phyloP scores from a whole-genome alignment of 2,113 vertebrate genomes.

The Tinamus guttatus region DNA sequence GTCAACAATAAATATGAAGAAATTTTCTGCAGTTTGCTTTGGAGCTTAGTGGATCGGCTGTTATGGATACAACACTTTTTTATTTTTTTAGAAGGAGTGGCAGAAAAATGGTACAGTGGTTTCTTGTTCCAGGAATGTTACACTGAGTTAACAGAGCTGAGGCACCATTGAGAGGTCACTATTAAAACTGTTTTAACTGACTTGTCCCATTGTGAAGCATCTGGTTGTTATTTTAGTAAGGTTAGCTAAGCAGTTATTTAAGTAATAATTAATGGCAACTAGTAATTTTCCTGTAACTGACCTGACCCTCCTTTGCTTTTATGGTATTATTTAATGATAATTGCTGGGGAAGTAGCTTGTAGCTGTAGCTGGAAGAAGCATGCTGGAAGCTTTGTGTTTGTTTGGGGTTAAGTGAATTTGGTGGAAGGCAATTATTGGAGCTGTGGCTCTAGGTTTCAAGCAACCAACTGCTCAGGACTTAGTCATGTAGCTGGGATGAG shows the following conservation, averaged over 20 bases:
- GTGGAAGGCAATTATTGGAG: background rate
- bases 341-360: background rate
- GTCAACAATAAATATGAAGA: slow-evolving; percentile 71
- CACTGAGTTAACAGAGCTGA: background rate
- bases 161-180: background rate
- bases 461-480: background rate
- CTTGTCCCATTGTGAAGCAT: background rate
- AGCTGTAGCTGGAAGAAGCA: background rate
- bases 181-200: background rate
- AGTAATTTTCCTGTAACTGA: background rate
- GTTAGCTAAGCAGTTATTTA: background rate
- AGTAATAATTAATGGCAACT: slow-evolving; percentile 12
- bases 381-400: background rate
- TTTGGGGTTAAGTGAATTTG: background rate
- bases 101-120: slow-evolving; percentile 1
- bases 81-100: slow-evolving; percentile 30
- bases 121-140: slow-evolving; percentile 66
- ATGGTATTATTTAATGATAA: slow-evolving; percentile 5
- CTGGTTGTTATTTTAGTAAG: background rate
- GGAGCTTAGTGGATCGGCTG: slow-evolving; percentile 44
- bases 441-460: background rate
- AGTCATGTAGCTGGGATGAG: background rate
- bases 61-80: slow-evolving; percentile 41
- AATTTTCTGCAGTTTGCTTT: slow-evolving; percentile 73
- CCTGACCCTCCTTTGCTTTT: background rate